phyloP scores from a whole-genome alignment of 92 coral and sea anemone species.

The Paramuricea clavata region DNA sequence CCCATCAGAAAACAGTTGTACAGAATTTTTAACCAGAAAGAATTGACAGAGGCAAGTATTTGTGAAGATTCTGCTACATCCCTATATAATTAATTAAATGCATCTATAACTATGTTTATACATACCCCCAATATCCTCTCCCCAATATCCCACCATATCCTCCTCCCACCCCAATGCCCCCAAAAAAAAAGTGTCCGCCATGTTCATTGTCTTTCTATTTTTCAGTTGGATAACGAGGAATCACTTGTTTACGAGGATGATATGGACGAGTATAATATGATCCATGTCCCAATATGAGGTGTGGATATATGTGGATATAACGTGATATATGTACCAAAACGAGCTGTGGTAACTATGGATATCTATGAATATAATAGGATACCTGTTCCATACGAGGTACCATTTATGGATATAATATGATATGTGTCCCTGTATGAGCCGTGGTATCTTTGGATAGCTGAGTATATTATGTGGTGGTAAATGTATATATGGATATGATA shows the following conservation, averaged over 20 bases:
- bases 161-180: too few relatives aligned
- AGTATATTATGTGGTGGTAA: neutral
- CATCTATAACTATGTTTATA: too few relatives aligned
- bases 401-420: neutral
- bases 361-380: neutral
- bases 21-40: conserved; percentile 78
- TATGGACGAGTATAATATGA: conserved; percentile 79
- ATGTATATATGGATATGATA: neutral
- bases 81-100: too few relatives aligned
- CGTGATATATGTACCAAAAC: neutral
- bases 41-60: conserved; percentile 83
- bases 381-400: too few relatives aligned
- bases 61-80: too few relatives aligned
- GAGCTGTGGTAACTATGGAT: neutral
- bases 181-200: too few relatives aligned
- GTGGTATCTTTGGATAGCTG: neutral
- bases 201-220: neutral
- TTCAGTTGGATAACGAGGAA: conserved; percentile 96
- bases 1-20: conserved; percentile 80
- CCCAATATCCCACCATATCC: too few relatives aligned
- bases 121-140: too few relatives aligned
- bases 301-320: neutral
- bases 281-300: conserved; percentile 34
- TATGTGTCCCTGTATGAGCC: neutral
- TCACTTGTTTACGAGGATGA: conserved; percentile 83